A percentile compares a stretch with the other conserved stretches of the same genome.
Evolutionary conservation across 2,888 invertebrate species (phyloP).

Genomic region (Mechanitis mazaeus): DNA sequence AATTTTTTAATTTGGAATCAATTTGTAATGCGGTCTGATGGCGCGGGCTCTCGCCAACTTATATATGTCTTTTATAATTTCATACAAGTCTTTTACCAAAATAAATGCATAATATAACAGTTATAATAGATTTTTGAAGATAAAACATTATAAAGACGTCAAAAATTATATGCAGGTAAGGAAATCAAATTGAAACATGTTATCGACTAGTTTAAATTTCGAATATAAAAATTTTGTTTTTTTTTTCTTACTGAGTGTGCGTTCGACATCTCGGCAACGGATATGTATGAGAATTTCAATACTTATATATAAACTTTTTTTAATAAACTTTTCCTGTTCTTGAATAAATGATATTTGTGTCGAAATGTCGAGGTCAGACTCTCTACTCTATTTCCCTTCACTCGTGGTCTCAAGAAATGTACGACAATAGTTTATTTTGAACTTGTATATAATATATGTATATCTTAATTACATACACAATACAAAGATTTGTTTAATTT

Average conservation of each 20-base stretch:
- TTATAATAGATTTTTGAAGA: slow-evolving; percentile 53
- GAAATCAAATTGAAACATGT: slow-evolving; percentile 60
- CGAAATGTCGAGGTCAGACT: slow-evolving; percentile 62
- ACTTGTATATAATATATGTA: slow-evolving; percentile 76
- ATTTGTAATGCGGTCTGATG: slow-evolving; percentile 71
- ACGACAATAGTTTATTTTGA: slow-evolving; percentile 63
- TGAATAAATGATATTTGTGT: slow-evolving; percentile 41
- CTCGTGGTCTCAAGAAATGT: slow-evolving; percentile 67
- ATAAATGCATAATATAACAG: slow-evolving; percentile 66
- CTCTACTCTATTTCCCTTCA: slow-evolving; percentile 51
- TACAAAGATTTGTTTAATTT: slow-evolving; percentile 74
- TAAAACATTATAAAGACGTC: slow-evolving; percentile 68
- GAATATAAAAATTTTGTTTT: slow-evolving; percentile 69
- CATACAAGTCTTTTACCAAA: slow-evolving; percentile 35
- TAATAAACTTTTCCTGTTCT: slow-evolving; percentile 33
- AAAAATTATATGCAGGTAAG: slow-evolving; percentile 64
- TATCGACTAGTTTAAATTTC: slow-evolving; percentile 73
- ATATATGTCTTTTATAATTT: slow-evolving; percentile 33
- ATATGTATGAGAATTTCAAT: slow-evolving; percentile 59
- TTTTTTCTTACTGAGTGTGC: slow-evolving; percentile 52
- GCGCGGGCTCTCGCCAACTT: slow-evolving; percentile 49
- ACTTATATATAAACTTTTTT: slow-evolving; percentile 28
- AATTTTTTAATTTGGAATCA: slow-evolving; percentile 35
- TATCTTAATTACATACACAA: slow-evolving; percentile 74
- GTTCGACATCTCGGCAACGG: slow-evolving; percentile 67